A percentile compares a stretch with the other conserved stretches of the same genome.
Conservation (phyloP, 2,113 vertebrate genomes). For the Phainopepla nitens region DNA sequence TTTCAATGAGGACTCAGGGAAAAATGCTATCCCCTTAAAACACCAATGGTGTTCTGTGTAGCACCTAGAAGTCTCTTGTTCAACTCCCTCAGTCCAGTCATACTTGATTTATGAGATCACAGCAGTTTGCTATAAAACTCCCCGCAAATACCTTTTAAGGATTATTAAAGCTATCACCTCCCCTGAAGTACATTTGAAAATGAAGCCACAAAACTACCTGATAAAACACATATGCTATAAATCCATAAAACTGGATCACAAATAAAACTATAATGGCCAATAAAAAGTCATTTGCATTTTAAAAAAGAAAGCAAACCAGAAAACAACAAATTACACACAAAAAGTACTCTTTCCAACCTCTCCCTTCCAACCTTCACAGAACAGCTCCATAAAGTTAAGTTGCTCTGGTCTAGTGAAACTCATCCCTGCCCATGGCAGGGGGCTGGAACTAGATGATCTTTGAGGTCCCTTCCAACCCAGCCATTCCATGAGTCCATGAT, state of each 20-base stretch:
- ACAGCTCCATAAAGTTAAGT: not conserved
- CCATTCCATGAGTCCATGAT: not conserved
- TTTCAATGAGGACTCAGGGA: not conserved
- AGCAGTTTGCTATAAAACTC: not conserved
- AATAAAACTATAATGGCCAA: not conserved
- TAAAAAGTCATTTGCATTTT: not conserved
- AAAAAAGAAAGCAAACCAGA: not conserved
- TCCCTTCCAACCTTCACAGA: not conserved
- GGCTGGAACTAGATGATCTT: not conserved
- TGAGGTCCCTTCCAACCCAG: not conserved
- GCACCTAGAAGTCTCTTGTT: not conserved
- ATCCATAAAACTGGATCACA: not conserved
- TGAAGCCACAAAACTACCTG: not conserved
- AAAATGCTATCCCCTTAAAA: not conserved
- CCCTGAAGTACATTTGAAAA: not conserved
- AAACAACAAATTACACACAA: not conserved
- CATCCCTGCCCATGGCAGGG: not conserved
- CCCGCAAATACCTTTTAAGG: not conserved
- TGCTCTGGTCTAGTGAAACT: not conserved
- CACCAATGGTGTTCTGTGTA: not conserved
- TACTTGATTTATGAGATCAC: not conserved
- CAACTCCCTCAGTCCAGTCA: not conserved
- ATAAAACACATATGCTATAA: not conserved
- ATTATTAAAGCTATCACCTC: not conserved
- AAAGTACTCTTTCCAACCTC: not conserved